Conservation (phyloP, 2,797 vertebrate species). For the Natrix natrix region DNA sequence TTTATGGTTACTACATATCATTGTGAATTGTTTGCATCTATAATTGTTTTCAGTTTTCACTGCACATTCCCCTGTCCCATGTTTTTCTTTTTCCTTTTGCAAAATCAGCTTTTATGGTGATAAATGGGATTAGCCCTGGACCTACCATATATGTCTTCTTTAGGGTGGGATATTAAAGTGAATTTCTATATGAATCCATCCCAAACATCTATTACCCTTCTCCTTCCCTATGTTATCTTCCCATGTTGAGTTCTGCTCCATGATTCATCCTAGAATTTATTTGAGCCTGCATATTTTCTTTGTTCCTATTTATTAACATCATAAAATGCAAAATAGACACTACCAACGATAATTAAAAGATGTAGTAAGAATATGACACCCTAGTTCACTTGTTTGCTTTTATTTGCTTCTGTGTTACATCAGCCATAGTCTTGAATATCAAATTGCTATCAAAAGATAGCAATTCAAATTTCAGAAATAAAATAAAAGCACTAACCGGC, state of each 20-base stretch:
- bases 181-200: not conserved
- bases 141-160: not conserved
- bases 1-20: conserved; percentile 38
- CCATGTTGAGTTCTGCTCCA: not conserved
- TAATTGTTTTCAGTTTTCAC: not conserved
- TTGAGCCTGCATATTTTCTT: not conserved
- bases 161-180: not conserved
- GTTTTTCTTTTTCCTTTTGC: not conserved
- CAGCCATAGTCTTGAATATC: not conserved
- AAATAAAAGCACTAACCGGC: not conserved
- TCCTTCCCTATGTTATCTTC: not conserved
- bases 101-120: conserved; percentile 14
- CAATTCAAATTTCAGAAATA: not conserved
- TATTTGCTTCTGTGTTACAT: not conserved
- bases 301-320: not conserved
- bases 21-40: not conserved
- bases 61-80: not conserved
- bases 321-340: not conserved
- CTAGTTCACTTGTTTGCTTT: not conserved
- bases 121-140: not conserved
- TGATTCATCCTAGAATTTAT: not conserved
- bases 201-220: not conserved
- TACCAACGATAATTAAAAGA: not conserved
- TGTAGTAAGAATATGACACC: not conserved
- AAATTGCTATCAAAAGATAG: not conserved